Evolutionary conservation across 2,797 vertebrate species (phyloP), one percentile per base, ranked within the genome.

Genomic region (Furcifer pardalis): DNA sequence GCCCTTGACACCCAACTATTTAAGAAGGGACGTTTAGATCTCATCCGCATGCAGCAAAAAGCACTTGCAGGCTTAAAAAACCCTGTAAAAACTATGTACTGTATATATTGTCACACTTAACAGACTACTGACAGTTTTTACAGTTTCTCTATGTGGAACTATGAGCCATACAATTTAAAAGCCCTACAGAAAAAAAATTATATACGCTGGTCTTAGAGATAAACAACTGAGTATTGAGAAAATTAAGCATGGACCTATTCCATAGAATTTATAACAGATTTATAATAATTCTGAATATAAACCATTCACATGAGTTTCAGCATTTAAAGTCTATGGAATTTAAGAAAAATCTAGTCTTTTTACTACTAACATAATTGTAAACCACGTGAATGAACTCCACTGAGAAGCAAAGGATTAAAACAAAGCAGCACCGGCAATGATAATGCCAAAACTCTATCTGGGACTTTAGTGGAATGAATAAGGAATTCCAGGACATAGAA

Each of bases 181-280:
- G 42, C 56, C 35, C 59, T 32, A 27, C 23, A 42, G 19, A 49
- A 49, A 81, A 17, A 56, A 72, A 1, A 66, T 44, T 19, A 37
- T 23, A 84, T 84, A 84, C 81, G 86, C 86, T 87, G 82, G 82
- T 84, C 82, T 84, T 81, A 62, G 85, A 87, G 77, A 81, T 13
- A 87, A 72, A 71, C 30, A 81, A 69, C 56, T 60, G 42, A 32
- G 3, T 37, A 60, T 12, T 32, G 17, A 42, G 13, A 23, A 71
- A 37, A 84, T n/a, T 37, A 81, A 81, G 37, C 12, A 4, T 10
- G 60, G 52, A 17, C 13, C 21, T 2, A 19, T 19, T 56, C 21
- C 21, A 56, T 56, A 19, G 52, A 56, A 56, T 56, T 56, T 56
- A 56, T 56, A 56, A 23, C 4, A 49, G 52, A 19, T 56, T 56